Evolutionary conservation across 1,140 invertebrate species (phyloP).

Genomic region (Eufriesea mexicana): DNA sequence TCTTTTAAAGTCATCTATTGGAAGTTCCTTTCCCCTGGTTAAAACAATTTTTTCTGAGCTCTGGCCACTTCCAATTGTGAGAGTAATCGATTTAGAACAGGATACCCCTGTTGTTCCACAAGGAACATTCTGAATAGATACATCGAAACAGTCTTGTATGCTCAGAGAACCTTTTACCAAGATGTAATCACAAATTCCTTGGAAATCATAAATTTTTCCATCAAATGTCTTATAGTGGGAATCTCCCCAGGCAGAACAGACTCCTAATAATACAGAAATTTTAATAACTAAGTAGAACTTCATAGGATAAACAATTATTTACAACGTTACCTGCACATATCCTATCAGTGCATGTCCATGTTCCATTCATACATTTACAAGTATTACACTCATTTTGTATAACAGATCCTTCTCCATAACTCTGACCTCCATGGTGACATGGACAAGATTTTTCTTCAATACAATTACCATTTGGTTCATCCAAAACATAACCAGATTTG

Average conservation of each 20-base stretch:
- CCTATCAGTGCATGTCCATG: constrained; percentile 87
- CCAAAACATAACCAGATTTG: constrained; percentile 88
- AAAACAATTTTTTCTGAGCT: constrained; percentile 85
- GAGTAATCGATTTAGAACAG: constrained; percentile 91
- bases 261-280: constrained; percentile 80
- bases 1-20: constrained; percentile 67
- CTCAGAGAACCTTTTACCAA: constrained; percentile 87
- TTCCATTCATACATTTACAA: constrained; percentile 87
- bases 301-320: not conserved
- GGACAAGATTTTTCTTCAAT: constrained; percentile 89
- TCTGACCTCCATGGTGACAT: constrained; percentile 93
- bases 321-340: constrained; percentile 80
- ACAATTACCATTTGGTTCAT: constrained; percentile 86
- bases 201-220: constrained; percentile 91
- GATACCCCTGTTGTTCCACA: constrained; percentile 93
- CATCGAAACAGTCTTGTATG: constrained; percentile 85
- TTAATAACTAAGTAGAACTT: not conserved
- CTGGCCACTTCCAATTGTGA: constrained; percentile 84
- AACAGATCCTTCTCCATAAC: constrained; percentile 89
- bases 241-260: constrained; percentile 92
- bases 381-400: constrained; percentile 92
- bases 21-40: constrained; percentile 81
- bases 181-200: constrained; percentile 93
- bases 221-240: constrained; percentile 95
- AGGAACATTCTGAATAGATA: constrained; percentile 90